Evolutionary conservation across 2,797 vertebrate species (phyloP).

Genomic region (Neoniphon sammara): DNA sequence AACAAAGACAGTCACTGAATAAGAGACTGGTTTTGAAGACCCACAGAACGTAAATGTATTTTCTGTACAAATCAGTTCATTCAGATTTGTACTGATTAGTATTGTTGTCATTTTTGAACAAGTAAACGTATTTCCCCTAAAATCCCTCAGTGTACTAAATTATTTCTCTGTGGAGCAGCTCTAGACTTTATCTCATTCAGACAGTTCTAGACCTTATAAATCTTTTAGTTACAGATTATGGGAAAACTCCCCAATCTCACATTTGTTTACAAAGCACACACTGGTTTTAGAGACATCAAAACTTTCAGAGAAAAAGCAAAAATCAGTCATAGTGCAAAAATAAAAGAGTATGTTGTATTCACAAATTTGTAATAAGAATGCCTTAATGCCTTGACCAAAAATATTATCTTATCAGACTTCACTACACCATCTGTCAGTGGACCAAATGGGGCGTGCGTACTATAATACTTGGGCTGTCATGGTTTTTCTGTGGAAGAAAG

Average conservation of each 20-base stretch:
- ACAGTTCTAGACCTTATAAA: no score
- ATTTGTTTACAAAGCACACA: no score
- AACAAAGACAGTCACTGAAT: neutral
- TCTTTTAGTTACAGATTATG: no score
- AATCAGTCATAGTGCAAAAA: neutral
- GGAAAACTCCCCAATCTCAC: no score
- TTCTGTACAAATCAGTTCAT: neutral
- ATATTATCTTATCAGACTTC: neutral
- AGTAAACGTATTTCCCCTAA: no score
- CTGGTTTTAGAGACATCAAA: no score
- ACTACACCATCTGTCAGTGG: neutral
- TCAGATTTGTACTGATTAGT: neutral
- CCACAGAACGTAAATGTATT: neutral
- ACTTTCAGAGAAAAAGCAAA: neutral
- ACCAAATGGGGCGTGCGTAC: neutral
- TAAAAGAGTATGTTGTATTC: neutral
- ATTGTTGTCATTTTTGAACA: neutral
- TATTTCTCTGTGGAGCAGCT: no score
- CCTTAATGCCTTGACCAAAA: neutral
- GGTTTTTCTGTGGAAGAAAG: constrained; percentile 32
- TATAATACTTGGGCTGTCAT: constrained; percentile 4
- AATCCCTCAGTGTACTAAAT: no score
- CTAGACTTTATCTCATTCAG: no score
- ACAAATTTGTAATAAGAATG: neutral
- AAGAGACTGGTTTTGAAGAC: neutral